A percentile compares a stretch with the other conserved stretches of the same genome.
Conservation (phyloP, 2,113 vertebrate species). For the Gymnogyps californianus region DNA sequence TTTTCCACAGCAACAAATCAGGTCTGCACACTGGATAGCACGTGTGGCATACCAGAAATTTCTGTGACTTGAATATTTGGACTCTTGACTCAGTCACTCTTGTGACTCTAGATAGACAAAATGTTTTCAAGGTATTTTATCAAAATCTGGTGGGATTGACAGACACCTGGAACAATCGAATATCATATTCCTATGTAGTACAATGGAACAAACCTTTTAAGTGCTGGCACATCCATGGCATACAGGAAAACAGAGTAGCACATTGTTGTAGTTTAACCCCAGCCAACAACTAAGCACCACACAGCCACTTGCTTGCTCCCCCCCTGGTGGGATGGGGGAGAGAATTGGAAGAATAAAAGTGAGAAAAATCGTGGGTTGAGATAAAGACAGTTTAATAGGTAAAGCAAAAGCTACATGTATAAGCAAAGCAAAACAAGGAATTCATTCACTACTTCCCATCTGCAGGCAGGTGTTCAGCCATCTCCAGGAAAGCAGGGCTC, state of each 20-base stretch:
- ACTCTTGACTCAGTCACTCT: background rate
- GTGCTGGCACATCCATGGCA: background rate
- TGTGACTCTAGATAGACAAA: background rate
- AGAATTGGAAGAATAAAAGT: background rate
- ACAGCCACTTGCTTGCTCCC: fast-evolving
- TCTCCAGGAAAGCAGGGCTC: background rate
- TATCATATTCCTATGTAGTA: background rate
- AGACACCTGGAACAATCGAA: background rate
- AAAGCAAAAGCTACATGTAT: fast-evolving
- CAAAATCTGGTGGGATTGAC: background rate
- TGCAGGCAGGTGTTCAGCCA: background rate
- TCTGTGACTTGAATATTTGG: background rate
- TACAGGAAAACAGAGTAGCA: background rate
- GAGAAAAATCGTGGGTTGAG: background rate
- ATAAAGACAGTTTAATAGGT: background rate
- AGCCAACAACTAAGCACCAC: background rate
- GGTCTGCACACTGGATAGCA: background rate
- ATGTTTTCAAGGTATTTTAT: background rate
- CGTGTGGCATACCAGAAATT: background rate
- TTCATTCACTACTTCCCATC: fast-evolving
- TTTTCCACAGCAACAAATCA: background rate
- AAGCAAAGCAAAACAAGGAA: background rate
- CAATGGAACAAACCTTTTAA: background rate
- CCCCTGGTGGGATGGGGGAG: fast-evolving
- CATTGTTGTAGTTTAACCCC: background rate